Base-by-base conservation (phyloP, 2,113 vertebrate species). In the Cygnus atratus region DNA sequence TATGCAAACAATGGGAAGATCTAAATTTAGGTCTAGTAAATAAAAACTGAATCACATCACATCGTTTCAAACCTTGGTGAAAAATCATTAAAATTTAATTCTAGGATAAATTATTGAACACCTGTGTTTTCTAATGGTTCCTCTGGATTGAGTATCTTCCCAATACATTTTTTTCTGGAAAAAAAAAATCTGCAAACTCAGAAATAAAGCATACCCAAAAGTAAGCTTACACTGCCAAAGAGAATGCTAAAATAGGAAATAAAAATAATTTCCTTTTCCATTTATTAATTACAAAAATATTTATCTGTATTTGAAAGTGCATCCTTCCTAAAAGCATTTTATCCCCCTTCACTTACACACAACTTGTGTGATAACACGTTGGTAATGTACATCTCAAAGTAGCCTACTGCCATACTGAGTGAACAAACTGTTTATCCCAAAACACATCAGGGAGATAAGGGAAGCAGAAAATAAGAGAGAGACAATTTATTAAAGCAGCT, bases 361-460 rank as follows among this genome's bases (percentile, higher is more conserved):
- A 10, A 73, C 35, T 71, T 59, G 31, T 76, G 22, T 10, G 25
- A 85, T 52, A 18, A 18, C 4, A 59, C 39, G 43, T 8, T 63
- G 50, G 33, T 26, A 93, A 83, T 70, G 63, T 11, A 52, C 35
- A 75, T 26, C 63, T 86, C 63, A 22, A 70, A 77, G 18, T 16
- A 76, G 55, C 61, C 35, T 15, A 58, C 16, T n/a, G 48, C 21
- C 37, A 46, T 24, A 68, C 9, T 33, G 31, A 4, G 21, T 4
- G 1, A 81, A 62, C 25, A 55, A 73, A 48, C 24, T 21, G 48
- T 50, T 50, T 50, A 50, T n/a, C 15, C 25, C 75, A 61, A 80
- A 79, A 73, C 4, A 33, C n/a, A 58, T 3, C 3, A 2, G 0
- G 0, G 9, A 3, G 10, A 0, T 0, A 33, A 20, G 2, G 5